Conservation (phyloP, 2,113 vertebrate species). For the Notarius lentiginosus region DNA sequence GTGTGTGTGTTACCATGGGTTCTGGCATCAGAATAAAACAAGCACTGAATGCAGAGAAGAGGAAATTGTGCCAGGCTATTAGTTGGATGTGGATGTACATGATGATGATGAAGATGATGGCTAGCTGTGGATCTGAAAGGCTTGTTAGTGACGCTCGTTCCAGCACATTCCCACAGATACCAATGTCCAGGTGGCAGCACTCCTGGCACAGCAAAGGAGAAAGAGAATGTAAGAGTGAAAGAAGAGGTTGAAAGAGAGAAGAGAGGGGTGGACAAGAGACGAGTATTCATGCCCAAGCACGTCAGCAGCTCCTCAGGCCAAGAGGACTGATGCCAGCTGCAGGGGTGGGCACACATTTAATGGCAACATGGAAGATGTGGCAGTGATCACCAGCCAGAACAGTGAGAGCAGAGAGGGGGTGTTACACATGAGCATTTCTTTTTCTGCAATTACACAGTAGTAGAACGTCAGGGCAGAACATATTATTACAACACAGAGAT, state of each 20-base stretch:
- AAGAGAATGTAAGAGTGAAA: background rate
- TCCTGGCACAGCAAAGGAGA: background rate
- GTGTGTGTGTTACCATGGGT: background rate
- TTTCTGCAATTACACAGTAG: conserved; percentile 34
- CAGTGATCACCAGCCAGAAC: conserved; percentile 33
- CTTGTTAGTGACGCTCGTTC: background rate
- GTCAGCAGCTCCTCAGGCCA: conserved; percentile 6
- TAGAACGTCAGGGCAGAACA: background rate
- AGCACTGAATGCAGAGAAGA: conserved; percentile 50
- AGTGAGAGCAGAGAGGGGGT: conserved; percentile 1
- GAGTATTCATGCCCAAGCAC: conserved; percentile 6
- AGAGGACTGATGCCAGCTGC: conserved; percentile 29
- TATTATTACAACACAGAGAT: conserved; percentile 32
- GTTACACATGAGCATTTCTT: conserved; percentile 2
- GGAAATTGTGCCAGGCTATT: conserved; percentile 7
- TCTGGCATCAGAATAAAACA: conserved; percentile 61
- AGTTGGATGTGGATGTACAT: background rate
- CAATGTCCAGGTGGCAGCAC: conserved; percentile 3
- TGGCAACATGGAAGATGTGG: conserved; percentile 33
- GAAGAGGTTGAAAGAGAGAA: background rate
- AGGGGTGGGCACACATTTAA: conserved; percentile 42
- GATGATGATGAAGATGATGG: conserved; percentile 20
- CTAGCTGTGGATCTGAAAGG: conserved; percentile 24
- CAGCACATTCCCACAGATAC: conserved; percentile 6
- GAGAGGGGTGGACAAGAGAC: conserved; percentile 5